A percentile compares a stretch with the other conserved stretches of the same genome.
Evolutionary conservation across 1,140 invertebrate genomes (phyloP).

Genomic region (Hylaeus volcanicus): DNA sequence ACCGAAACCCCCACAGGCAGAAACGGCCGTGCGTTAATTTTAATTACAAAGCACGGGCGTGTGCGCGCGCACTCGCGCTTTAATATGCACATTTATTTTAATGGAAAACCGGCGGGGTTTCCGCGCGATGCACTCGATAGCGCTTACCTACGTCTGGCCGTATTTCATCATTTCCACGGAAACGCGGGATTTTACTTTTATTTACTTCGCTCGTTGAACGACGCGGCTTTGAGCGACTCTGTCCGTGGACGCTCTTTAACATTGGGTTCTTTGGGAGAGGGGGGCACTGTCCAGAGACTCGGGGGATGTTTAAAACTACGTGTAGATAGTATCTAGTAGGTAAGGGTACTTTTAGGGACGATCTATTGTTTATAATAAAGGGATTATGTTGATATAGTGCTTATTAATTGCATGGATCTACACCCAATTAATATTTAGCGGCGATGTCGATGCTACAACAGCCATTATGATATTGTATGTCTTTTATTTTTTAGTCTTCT

Average conservation of each 20-base stretch:
- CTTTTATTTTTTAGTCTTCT: no score
- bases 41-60: conserved; percentile 36
- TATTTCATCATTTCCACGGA: conserved; percentile 40
- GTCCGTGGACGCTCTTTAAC: neutral
- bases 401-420: no score
- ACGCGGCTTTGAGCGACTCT: neutral
- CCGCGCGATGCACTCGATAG: conserved; percentile 35
- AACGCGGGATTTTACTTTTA: conserved; percentile 38
- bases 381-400: no score
- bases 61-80: neutral
- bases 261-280: no score
- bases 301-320: no score
- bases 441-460: no score
- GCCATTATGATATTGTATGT: no score
- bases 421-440: no score
- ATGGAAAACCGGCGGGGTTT: conserved; percentile 39
- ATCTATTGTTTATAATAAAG: no score
- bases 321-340: no score
- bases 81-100: conserved; percentile 50
- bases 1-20: neutral
- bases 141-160: neutral
- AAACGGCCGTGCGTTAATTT: conserved; percentile 32
- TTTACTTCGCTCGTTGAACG: conserved; percentile 13
- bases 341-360: no score
- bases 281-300: no score